These are phyloP conservation scores for Palloptera scutellata DNA, from an alignment of 2,888 invertebrate species.

Conservation along the genomic window DNA sequence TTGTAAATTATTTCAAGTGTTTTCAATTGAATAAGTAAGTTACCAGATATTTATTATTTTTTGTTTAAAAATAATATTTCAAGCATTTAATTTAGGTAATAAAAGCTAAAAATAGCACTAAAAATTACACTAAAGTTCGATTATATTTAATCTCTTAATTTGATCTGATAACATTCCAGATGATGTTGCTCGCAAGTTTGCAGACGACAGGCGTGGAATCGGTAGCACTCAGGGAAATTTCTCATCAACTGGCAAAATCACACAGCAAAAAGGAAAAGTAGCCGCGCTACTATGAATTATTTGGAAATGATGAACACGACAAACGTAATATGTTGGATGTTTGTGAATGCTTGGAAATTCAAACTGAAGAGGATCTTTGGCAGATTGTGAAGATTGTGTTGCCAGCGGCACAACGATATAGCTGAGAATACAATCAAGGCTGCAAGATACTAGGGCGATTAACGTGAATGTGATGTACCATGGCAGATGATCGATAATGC, in stretches of 20 bases:
- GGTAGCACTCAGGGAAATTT: conserved; percentile 43
- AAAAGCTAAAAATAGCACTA: no score
- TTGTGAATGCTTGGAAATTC: conserved; percentile 69
- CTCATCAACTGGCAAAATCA: conserved; percentile 50
- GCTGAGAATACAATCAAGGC: conserved; percentile 49
- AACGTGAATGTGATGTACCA: conserved; percentile 79
- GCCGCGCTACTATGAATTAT: conserved; percentile 49
- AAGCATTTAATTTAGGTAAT: no score
- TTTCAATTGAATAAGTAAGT: no score
- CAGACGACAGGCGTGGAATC: conserved; percentile 54
- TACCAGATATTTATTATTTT: no score
- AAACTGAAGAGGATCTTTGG: conserved; percentile 69
- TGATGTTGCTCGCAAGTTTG: conserved; percentile 48
- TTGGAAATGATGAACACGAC: conserved; percentile 52
- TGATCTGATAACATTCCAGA: conserved; percentile 38
- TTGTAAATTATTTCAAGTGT: no score
- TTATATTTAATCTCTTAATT: no score
- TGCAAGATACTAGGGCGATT: conserved; percentile 86
- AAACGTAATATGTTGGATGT: conserved; percentile 63
- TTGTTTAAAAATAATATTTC: no score
- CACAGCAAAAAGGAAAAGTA: conserved; percentile 53
- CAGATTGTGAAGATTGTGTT: conserved; percentile 81
- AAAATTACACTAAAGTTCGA: no score
- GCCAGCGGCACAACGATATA: conserved; percentile 65
- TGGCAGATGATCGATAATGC: conserved; percentile 73